A percentile compares a stretch with the other conserved stretches of the same genome.
Conservation (phyloP, 53 echinoderm and acorn worm species). For the Pentamera pediparva region DNA sequence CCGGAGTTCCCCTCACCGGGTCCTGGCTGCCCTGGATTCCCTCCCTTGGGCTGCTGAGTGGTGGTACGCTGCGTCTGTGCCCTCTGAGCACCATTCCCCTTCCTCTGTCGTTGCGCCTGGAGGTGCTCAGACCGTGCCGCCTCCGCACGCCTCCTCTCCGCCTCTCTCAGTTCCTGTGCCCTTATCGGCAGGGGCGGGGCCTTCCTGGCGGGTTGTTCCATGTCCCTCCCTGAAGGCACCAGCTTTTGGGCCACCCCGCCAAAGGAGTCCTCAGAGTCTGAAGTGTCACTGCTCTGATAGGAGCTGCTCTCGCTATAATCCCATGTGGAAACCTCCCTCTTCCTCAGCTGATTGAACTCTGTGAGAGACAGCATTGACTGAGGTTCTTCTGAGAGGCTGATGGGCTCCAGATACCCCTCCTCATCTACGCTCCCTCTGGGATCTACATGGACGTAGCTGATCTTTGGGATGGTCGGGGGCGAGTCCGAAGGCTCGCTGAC, state of each 20-base stretch:
- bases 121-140: too few species aligned
- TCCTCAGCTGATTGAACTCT: background rate
- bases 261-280: background rate
- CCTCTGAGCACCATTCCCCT: background rate
- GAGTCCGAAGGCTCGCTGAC: background rate
- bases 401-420: background rate
- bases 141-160: background rate
- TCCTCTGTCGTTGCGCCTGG: background rate
- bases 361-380: background rate
- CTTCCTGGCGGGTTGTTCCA: background rate
- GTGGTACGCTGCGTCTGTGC: background rate
- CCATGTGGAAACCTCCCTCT: background rate
- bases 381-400: background rate
- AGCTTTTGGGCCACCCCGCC: background rate
- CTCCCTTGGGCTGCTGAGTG: background rate
- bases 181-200: conserved; percentile 12
- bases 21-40: too few species aligned
- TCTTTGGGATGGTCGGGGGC: background rate
- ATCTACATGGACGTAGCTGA: background rate
- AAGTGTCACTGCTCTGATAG: background rate
- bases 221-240: background rate
- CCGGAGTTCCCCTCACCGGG: too few species aligned
- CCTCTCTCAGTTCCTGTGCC: background rate
- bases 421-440: background rate
- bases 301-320: conserved; percentile 18